Conservation (phyloP, 2,113 vertebrate species). For the Taurulus bubalis region DNA sequence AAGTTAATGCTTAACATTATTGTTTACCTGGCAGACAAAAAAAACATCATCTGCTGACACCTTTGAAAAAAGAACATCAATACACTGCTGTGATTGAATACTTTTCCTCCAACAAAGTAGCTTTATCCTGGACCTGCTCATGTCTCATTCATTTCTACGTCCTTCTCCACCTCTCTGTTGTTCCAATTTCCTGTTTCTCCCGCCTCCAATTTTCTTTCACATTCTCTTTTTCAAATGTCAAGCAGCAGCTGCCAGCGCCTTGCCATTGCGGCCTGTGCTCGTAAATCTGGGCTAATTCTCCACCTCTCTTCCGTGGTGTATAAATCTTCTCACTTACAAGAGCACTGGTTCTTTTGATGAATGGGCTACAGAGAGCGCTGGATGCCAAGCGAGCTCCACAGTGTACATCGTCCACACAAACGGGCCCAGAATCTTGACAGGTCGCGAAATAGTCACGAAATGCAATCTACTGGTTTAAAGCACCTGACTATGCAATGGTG, state of each 20-base stretch:
- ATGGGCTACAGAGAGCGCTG: conserved; percentile 70
- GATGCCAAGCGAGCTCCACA: conserved; percentile 66
- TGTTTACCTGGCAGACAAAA: conserved; percentile 3
- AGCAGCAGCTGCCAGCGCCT: conserved; percentile 77
- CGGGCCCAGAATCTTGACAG: neutral
- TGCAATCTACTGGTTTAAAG: neutral
- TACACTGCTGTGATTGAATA: neutral
- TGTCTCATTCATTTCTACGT: conserved; percentile 59
- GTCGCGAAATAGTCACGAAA: neutral
- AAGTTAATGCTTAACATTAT: neutral
- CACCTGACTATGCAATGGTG: neutral
- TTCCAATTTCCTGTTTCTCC: conserved; percentile 74
- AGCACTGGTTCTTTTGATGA: conserved; percentile 79
- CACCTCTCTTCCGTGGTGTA: conserved; percentile 77
- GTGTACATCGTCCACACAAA: conserved; percentile 38
- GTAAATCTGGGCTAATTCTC: conserved; percentile 85
- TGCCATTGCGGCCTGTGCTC: conserved; percentile 71
- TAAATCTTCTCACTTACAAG: conserved; percentile 80
- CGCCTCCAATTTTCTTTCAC: conserved; percentile 70
- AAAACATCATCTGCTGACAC: neutral
- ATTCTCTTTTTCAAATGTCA: conserved; percentile 78
- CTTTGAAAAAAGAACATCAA: neutral
- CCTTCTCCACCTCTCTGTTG: conserved; percentile 65
- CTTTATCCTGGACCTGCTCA: conserved; percentile 40
- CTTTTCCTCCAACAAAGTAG: conserved; percentile 16